phyloP scores from a whole-genome alignment of 1,140 invertebrate species.

The Nasonia giraulti region DNA sequence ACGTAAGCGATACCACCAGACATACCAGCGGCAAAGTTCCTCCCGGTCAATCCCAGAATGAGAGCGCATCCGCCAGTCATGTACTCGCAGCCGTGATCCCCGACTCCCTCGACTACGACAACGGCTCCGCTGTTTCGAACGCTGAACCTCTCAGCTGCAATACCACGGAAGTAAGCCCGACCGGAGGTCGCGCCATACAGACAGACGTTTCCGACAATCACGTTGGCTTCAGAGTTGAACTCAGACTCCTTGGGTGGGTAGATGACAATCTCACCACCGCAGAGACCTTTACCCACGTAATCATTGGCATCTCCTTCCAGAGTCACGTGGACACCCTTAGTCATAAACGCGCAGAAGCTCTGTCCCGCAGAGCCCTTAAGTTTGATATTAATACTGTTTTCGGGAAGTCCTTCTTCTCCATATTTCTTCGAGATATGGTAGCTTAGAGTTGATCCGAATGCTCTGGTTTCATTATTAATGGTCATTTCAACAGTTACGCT shows the following conservation, averaged over 20 bases:
- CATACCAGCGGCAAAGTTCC: slow-evolving; percentile 99
- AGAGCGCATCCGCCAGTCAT: slow-evolving; percentile 97
- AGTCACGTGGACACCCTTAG: slow-evolving; percentile 90
- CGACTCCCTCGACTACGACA: slow-evolving; percentile 94
- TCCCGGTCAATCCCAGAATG: slow-evolving; percentile 94
- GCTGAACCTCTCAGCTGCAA: slow-evolving; percentile 97
- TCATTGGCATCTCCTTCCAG: slow-evolving; percentile 99
- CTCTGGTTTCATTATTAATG: slow-evolving; percentile 93
- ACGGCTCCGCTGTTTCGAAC: slow-evolving; percentile 97
- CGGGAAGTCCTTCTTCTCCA: slow-evolving; percentile 91
- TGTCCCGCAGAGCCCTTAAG: slow-evolving; percentile 97
- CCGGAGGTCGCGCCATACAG: slow-evolving; percentile 97
- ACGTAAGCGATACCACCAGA: slow-evolving; percentile 98
- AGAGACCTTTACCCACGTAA: slow-evolving; percentile 95
- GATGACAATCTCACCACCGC: slow-evolving; percentile 96
- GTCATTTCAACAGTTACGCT: slow-evolving; percentile 84
- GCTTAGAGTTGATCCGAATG: slow-evolving; percentile 95
- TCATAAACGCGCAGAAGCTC: slow-evolving; percentile 98
- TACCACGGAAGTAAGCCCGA: slow-evolving; percentile 95
- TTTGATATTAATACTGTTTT: slow-evolving; percentile 89
- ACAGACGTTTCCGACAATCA: slow-evolving; percentile 98
- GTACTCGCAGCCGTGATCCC: slow-evolving; percentile 99
- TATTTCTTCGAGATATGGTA: slow-evolving; percentile 95
- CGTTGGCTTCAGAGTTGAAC: slow-evolving; percentile 93
- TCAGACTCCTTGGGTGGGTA: slow-evolving; percentile 91